Evolutionary conservation across 2,888 invertebrate species (phyloP), one percentile per base, ranked within the genome.

Genomic region (Rhyacophila evoluta): DNA sequence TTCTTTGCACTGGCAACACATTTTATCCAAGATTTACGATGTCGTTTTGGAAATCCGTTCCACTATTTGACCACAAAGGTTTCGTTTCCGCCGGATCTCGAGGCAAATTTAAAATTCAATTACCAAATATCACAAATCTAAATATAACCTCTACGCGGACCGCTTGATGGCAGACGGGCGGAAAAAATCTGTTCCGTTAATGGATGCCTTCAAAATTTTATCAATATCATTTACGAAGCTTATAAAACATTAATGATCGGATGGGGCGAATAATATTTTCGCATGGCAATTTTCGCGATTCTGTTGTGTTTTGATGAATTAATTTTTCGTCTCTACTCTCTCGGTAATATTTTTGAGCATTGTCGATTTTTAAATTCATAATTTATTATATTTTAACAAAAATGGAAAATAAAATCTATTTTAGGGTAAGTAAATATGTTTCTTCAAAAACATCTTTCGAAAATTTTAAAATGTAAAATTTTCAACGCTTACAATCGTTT

Each of bases 201-300:
- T 55, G 55, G 55, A 25, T 55, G 55, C 19, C 55, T 25, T 55
- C 19, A 25, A 55, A 55, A 55, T 55, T 55, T 55, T 55, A 55
- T 55, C 55, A 55, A 55, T 55, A 55, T 55, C 55, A 55, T 55
- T 55, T 55, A 55, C 55, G 55, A 55, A 55, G 55, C 55, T 55
- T 25, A 55, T 55, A 55, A 55, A 55, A 19, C 19, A 55, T 55
- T 55, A 19, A 55, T 55, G 55, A 55, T 55, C 15, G 12, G 19
- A 25, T 10, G 55, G 25, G 10, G 10, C 19, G 19, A 25, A 55
- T 8, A 33, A n/a, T 41, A 19, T 25, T 55, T 55, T 55, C 12
- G 4, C 25, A 55, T 25, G 25, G 19, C 15, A 25, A 25, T 55
- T 25, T 19, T 25, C 8, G 19, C 15, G 10, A 25, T 55, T 25